A percentile compares a stretch with the other conserved stretches of the same genome.
phyloP scores from a whole-genome alignment of 64 coral and sea anemone species.

The Hydrozoanthus tunicans region DNA sequence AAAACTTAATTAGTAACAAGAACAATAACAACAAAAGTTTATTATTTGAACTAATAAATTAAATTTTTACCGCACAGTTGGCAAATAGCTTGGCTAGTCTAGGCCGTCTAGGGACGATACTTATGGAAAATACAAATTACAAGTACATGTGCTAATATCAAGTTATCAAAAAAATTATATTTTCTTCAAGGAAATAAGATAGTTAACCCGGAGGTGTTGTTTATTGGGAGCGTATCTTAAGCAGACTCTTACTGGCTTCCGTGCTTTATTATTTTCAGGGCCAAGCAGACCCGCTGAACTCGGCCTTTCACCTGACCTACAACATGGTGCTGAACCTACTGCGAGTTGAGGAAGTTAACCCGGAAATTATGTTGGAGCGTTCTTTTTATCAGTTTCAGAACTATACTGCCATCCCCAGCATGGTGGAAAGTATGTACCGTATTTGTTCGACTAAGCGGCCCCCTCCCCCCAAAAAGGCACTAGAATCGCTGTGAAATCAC shows the following conservation, averaged over 20 bases:
- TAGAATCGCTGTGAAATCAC: no score
- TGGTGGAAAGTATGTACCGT: conserved; percentile 79
- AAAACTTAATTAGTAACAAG: no score
- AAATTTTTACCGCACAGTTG: no score
- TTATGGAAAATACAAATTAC: no score
- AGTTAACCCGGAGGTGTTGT: not conserved
- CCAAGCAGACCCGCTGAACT: conserved; percentile 95
- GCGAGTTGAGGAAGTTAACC: conserved; percentile 96
- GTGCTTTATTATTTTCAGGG: conserved; percentile 61
- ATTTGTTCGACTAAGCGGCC: not conserved
- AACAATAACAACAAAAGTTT: no score
- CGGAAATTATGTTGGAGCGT: conserved; percentile 97
- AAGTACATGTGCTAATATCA: no score
- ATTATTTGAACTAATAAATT: no score
- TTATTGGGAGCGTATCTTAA: not conserved
- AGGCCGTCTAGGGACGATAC: no score
- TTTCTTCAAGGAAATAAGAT: no score
- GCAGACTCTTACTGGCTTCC: not conserved
- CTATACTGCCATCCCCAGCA: conserved; percentile 85
- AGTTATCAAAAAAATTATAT: no score
- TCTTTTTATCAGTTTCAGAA: conserved; percentile 99
- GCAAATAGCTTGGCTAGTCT: no score
- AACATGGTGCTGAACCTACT: conserved; percentile 99
- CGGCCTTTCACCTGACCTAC: conserved; percentile 95
- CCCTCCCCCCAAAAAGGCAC: no score